Evolutionary conservation across 1,140 invertebrate genomes (phyloP), one percentile per base, ranked within the genome.

Genomic region (Campoletis sonorensis): DNA sequence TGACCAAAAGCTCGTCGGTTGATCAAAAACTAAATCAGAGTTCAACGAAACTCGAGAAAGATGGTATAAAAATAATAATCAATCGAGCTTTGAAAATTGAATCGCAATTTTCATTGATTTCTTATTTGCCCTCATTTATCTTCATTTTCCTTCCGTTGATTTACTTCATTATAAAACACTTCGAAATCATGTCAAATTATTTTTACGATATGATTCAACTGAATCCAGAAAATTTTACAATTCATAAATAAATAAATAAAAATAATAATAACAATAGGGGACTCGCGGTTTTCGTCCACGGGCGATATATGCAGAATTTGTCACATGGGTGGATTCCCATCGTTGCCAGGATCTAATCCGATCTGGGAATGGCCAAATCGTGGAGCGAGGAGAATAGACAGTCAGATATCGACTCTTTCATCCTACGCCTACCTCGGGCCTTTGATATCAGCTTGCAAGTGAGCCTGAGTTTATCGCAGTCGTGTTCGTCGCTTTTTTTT

Each of bases 291-390:
- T 64, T 77, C 51, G 33, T 86, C 81, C 13, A 79, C 71, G 27
- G 82, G 85, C 16, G 91, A 92, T 78, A 92, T 92, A 51, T 92
- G 91, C 72, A 86, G 91, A 81, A 92, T 92, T 49, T 92, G 91
- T 81, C 91, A 91, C 76, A 91, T 92, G 91, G 90, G 89, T 16
- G 85, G 84, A 40, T 85, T 87, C 73, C 83, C 86, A 61, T 18
- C 80, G 0, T 18, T 83, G 8, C 58, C 84, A 3, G 83, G 82
- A 33, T 85, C 84, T 71, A 82, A 77, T 58, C 82, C 84, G 1
- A 72, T 85, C 7, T 85, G 78, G 80, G 80, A 84, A 27, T 85
- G 78, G 82, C 51, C 84, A 18, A 80, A 71, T 54, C 85, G 80
- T 26, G 33, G 8, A 4, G 64, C 76, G 13, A 79, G 73, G 16